A percentile compares a stretch with the other conserved stretches of the same genome.
These are phyloP conservation scores for Torymus aiolomorphi DNA, from an alignment of 2,888 invertebrate genomes.

Conservation along the genomic window DNA sequence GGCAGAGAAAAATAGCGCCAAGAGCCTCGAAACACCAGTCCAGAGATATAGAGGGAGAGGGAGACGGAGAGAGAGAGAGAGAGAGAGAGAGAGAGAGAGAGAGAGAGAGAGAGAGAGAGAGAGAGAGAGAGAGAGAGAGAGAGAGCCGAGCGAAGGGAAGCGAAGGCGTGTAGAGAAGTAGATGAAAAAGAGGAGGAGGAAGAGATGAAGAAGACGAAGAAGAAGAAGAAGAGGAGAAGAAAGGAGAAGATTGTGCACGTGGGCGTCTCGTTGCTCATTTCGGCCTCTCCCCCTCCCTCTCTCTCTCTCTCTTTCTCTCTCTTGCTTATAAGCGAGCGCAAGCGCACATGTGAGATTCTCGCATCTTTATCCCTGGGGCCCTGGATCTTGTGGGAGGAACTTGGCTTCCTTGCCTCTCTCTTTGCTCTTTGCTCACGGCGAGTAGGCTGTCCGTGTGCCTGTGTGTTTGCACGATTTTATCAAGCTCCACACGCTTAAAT, in stretches of 20 bases:
- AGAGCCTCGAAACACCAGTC: conserved; percentile 2
- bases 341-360: conserved; percentile 33
- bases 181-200: conserved; percentile 58
- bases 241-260: conserved; percentile 48
- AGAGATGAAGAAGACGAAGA: conserved; percentile 57
- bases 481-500: background rate
- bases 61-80: too few relatives aligned
- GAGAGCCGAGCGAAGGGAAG: too few relatives aligned
- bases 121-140: too few relatives aligned
- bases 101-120: too few relatives aligned
- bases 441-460: too few relatives aligned
- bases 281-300: conserved; percentile 9
- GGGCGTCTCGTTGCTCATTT: conserved; percentile 54
- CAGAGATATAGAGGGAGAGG: too few relatives aligned
- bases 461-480: conserved; percentile 52
- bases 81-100: too few relatives aligned
- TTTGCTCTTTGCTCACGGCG: conserved; percentile 3
- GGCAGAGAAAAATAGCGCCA: background rate
- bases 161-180: conserved; percentile 45
- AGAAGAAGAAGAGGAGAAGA: conserved; percentile 39
- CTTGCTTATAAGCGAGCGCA: conserved; percentile 31
- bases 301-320: background rate
- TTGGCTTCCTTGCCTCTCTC: conserved; percentile 18
- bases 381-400: conserved; percentile 50
- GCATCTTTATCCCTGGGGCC: conserved; percentile 51